Conservation (phyloP, 2,888 invertebrate species). For the Leistus spinibarbis region DNA sequence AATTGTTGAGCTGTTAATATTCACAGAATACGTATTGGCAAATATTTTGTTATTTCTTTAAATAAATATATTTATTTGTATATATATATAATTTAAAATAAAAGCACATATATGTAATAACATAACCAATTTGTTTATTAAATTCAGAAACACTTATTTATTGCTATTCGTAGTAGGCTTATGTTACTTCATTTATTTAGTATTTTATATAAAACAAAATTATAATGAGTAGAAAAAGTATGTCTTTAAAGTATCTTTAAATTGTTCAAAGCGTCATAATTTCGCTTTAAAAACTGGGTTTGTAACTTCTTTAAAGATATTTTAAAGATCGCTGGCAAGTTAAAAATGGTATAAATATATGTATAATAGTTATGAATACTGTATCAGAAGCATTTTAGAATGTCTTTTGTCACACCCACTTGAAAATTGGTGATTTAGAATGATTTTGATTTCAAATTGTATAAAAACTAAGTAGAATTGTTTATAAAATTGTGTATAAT, state of each 20-base stretch:
- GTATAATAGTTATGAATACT: conserved; percentile 34
- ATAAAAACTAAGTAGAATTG: no score
- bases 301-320: background rate
- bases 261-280: no score
- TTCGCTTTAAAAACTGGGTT: no score
- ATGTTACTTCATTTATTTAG: conserved; percentile 20
- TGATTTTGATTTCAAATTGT: no score
- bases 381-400: conserved; percentile 35
- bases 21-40: background rate
- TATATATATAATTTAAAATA: conserved; percentile 1
- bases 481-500: no score
- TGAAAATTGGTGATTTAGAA: background rate
- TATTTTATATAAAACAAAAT: conserved; percentile 12
- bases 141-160: conserved; percentile 30
- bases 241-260: conserved; percentile 5
- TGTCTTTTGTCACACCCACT: conserved; percentile 25
- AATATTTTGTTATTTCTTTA: background rate
- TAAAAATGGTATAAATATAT: conserved; percentile 28
- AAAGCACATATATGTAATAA: background rate
- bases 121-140: background rate
- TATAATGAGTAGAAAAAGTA: conserved; percentile 3
- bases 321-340: conserved; percentile 8
- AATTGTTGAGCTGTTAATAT: background rate
- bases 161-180: conserved; percentile 35
- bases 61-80: conserved; percentile 1